Evolutionary conservation across 2,888 invertebrate species (phyloP).

Genomic region (Leptarthrus brevirostris): DNA sequence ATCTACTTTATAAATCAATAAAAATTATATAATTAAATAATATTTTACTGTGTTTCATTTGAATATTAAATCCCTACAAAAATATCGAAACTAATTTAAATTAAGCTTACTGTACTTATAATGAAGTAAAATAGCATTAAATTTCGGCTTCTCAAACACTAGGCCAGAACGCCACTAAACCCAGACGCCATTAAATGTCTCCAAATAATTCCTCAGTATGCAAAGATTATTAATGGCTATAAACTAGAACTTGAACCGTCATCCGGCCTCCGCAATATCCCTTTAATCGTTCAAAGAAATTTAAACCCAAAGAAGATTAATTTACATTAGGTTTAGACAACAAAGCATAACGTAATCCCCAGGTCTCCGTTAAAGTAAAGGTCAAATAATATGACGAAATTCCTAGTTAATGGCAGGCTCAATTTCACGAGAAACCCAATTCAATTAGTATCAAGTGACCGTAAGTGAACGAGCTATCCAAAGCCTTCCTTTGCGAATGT

Average conservation of each 20-base stretch:
- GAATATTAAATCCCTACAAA: too few relatives aligned
- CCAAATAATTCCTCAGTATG: too few relatives aligned
- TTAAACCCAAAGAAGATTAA: not conserved
- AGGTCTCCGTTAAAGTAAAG: not conserved
- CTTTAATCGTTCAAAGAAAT: not conserved
- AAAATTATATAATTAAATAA: too few relatives aligned
- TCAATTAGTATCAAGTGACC: conserved; percentile 26
- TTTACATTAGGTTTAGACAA: not conserved
- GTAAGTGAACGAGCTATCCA: conserved; percentile 19
- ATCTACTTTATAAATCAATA: too few relatives aligned
- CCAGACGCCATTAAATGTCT: too few relatives aligned
- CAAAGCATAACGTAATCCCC: not conserved
- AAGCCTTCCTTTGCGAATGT: not conserved
- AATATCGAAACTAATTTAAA: too few relatives aligned
- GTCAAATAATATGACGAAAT: not conserved
- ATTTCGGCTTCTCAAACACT: too few relatives aligned
- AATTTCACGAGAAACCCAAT: conserved; percentile 22
- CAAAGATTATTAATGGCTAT: too few relatives aligned
- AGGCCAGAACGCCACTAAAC: too few relatives aligned
- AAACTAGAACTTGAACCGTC: not conserved
- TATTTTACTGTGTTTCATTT: too few relatives aligned
- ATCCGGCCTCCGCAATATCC: not conserved
- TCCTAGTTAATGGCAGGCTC: not conserved
- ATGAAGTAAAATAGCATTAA: too few relatives aligned
- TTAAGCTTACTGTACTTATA: too few relatives aligned